Percentiles rank a stretch among this genome's conserved stretches.
Evolutionary conservation across 2,888 invertebrate species (phyloP).

Genomic region (Papilio demoleus): DNA sequence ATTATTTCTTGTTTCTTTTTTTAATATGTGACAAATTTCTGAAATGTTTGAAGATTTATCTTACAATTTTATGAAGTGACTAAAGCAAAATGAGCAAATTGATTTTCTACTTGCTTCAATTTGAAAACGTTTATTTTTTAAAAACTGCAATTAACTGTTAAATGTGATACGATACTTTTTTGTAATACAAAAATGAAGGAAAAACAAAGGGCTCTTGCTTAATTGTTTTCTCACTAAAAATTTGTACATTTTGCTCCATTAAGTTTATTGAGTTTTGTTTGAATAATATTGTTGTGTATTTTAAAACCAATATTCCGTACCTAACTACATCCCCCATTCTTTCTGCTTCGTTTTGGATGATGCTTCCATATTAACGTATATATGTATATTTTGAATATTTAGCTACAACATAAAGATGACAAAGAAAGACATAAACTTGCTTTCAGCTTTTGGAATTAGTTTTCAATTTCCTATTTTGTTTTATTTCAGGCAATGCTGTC

Average conservation of each 20-base stretch:
- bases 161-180: neutral
- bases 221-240: too few relatives aligned
- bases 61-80: too few relatives aligned
- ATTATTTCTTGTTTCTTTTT: neutral
- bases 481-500: slow-evolving; percentile 86
- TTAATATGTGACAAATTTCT: neutral
- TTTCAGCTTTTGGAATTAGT: slow-evolving; percentile 58
- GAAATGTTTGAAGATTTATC: too few relatives aligned
- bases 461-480: slow-evolving; percentile 66
- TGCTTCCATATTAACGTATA: neutral
- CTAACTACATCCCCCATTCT: neutral
- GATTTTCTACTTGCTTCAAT: too few relatives aligned
- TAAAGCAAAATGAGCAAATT: too few relatives aligned
- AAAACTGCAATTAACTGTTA: neutral
- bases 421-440: neutral
- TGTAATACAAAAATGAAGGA: too few relatives aligned
- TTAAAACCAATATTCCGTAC: neutral
- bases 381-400: neutral
- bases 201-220: too few relatives aligned
- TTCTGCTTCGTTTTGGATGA: slow-evolving; percentile 22
- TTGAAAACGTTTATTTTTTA: too few relatives aligned
- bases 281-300: slow-evolving; percentile 3
- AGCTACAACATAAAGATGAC: neutral
- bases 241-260: neutral
- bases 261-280: neutral